Evolutionary conservation across 1,140 invertebrate genomes (phyloP).

Genomic region (Leucophenga varia): DNA sequence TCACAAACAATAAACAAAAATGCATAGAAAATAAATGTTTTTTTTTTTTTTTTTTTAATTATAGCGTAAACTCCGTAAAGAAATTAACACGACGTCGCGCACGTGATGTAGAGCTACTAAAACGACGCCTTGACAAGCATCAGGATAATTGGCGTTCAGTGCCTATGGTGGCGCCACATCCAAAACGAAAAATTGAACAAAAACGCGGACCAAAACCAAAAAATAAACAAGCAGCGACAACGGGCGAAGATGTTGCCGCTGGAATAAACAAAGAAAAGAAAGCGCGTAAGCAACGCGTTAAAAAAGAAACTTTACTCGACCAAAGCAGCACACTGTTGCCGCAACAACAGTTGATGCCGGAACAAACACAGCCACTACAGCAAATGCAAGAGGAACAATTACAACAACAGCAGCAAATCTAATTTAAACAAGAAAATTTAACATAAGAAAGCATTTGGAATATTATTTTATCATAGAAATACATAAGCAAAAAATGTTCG

Average conservation of each 20-base stretch:
- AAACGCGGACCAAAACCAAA: slow-evolving; percentile 47
- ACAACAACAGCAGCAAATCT: slow-evolving; percentile 22
- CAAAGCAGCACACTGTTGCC: not conserved
- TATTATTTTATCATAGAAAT: not conserved
- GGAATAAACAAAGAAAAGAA: slow-evolving; percentile 8
- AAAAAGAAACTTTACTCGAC: slow-evolving; percentile 11
- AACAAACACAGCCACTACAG: slow-evolving; percentile 5
- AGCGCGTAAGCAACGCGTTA: slow-evolving; percentile 31
- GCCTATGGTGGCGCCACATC: slow-evolving; percentile 44
- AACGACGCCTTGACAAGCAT: slow-evolving; percentile 40
- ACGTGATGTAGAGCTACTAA: slow-evolving; percentile 40
- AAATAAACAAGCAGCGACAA: slow-evolving; percentile 19
- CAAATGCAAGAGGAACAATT: slow-evolving; percentile 12
- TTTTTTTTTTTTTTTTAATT: no score
- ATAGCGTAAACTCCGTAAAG: slow-evolving; percentile 43
- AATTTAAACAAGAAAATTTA: not conserved
- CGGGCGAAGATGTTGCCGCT: not conserved
- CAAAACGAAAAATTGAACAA: slow-evolving; percentile 47
- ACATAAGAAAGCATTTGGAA: no score
- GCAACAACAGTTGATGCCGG: not conserved
- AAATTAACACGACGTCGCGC: slow-evolving; percentile 36
- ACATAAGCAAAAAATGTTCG: not conserved
- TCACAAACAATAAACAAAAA: not conserved
- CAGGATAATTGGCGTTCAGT: slow-evolving; percentile 45
- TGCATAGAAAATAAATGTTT: not conserved